Conservation (phyloP, 2,113 vertebrate species). For the Microtus ochrogaster region DNA sequence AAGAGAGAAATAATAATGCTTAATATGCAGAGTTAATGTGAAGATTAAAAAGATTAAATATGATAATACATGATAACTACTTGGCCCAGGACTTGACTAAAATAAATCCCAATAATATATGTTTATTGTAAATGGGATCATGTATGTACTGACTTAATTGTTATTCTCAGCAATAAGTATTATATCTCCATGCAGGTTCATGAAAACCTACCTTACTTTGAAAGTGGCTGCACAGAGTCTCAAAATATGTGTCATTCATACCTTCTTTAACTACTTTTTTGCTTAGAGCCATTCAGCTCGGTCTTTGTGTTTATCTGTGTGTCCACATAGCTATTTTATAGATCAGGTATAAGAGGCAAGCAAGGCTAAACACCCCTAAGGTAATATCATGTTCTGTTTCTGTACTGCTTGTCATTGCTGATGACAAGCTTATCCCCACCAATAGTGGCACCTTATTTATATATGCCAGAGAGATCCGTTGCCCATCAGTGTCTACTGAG, state of each 20-base stretch:
- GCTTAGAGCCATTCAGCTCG: neutral
- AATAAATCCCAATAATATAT: conserved; percentile 42
- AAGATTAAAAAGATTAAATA: conserved; percentile 68
- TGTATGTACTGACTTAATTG: conserved; percentile 15
- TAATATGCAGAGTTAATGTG: conserved; percentile 58
- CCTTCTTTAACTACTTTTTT: conserved; percentile 50
- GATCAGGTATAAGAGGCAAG: neutral
- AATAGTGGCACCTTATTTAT: neutral
- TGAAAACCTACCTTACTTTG: conserved; percentile 35
- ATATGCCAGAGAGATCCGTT: conserved; percentile 4
- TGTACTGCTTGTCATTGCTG: neutral
- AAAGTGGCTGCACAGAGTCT: conserved; percentile 27
- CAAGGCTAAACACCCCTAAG: neutral
- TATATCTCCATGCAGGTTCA: conserved; percentile 4
- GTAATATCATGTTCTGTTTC: neutral
- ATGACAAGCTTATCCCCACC: neutral
- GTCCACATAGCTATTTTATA: neutral
- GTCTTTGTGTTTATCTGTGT: neutral
- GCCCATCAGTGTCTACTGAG: neutral
- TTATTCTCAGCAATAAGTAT: conserved; percentile 46
- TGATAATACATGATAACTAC: neutral
- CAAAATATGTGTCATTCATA: conserved; percentile 4
- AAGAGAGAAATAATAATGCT: conserved; percentile 13
- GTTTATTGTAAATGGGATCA: conserved; percentile 58
- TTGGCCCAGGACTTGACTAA: conserved; percentile 9